phyloP scores from a whole-genome alignment of 2,888 invertebrate species.

The Meliscaeva auricollis region DNA sequence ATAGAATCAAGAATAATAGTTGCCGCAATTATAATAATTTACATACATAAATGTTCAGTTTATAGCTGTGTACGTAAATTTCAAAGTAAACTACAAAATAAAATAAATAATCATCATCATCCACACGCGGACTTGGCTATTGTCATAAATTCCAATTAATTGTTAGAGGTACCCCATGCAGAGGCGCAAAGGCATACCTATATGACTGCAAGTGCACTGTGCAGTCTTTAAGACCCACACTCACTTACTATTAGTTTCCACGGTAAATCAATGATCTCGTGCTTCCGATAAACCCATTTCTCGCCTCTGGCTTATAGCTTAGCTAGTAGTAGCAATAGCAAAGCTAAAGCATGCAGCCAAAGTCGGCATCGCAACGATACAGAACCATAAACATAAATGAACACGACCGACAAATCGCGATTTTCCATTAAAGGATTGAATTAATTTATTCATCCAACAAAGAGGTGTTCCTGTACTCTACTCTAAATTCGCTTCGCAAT shows the following conservation, averaged over 20 bases:
- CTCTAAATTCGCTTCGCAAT: neutral
- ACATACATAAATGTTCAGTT: neutral
- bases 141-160: slow-evolving; percentile 59
- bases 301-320: slow-evolving; percentile 44
- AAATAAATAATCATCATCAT: slow-evolving; percentile 21
- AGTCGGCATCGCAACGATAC: slow-evolving; percentile 22
- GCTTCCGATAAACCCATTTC: slow-evolving; percentile 60
- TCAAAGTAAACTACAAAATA: slow-evolving; percentile 33
- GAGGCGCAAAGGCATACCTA: neutral
- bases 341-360: slow-evolving; percentile 5
- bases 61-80: neutral
- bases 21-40: slow-evolving; percentile 21
- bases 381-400: slow-evolving; percentile 40
- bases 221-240: slow-evolving; percentile 52
- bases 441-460: slow-evolving; percentile 64
- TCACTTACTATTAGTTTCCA: slow-evolving; percentile 52
- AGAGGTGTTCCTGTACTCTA: slow-evolving; percentile 19
- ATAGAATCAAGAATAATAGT: slow-evolving; percentile 2
- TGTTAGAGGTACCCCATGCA: neutral
- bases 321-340: neutral
- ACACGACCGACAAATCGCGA: slow-evolving; percentile 62
- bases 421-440: slow-evolving; percentile 66
- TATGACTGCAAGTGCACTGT: slow-evolving; percentile 9
- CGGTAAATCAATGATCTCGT: slow-evolving; percentile 58
- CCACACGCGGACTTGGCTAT: neutral